phyloP scores from a whole-genome alignment of 1,140 invertebrate genomes.

The Penaeus indicus region DNA sequence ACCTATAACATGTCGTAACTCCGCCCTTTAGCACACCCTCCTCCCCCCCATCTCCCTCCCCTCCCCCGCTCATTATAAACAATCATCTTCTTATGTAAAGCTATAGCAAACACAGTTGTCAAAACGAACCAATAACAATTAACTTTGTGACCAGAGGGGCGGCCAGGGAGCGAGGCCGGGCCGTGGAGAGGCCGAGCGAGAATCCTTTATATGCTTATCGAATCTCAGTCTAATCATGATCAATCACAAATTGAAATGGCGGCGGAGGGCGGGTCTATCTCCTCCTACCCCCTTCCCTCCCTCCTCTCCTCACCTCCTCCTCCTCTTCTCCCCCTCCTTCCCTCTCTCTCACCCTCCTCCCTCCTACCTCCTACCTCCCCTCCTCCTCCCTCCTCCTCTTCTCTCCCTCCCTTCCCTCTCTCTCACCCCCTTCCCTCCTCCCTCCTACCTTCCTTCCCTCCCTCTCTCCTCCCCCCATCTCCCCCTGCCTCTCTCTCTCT shows the following conservation, averaged over 20 bases:
- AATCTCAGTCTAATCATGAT: too few relatives aligned
- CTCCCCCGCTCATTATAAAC: too few relatives aligned
- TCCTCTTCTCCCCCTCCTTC: neutral
- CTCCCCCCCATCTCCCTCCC: too few relatives aligned
- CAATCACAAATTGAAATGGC: neutral
- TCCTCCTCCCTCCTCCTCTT: neutral
- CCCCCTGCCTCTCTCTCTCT: neutral
- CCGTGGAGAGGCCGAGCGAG: too few relatives aligned
- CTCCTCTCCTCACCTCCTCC: neutral
- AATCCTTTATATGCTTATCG: too few relatives aligned
- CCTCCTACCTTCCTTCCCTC: neutral
- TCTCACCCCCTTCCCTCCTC: neutral
- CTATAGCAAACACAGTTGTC: conserved; percentile 34
- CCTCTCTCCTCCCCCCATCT: neutral
- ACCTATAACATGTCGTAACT: too few relatives aligned
- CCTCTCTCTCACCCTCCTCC: neutral
- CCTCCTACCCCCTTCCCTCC: neutral
- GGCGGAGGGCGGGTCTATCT: neutral
- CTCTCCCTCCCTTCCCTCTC: neutral
- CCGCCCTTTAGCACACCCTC: too few relatives aligned
- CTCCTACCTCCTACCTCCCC: neutral
- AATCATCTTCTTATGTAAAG: conserved; percentile 2
- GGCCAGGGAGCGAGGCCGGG: neutral
- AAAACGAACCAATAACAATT: conserved; percentile 14
- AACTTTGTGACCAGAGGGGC: neutral